Base-by-base conservation (phyloP, 2,113 vertebrate species). In the Hippocampus comes region DNA sequence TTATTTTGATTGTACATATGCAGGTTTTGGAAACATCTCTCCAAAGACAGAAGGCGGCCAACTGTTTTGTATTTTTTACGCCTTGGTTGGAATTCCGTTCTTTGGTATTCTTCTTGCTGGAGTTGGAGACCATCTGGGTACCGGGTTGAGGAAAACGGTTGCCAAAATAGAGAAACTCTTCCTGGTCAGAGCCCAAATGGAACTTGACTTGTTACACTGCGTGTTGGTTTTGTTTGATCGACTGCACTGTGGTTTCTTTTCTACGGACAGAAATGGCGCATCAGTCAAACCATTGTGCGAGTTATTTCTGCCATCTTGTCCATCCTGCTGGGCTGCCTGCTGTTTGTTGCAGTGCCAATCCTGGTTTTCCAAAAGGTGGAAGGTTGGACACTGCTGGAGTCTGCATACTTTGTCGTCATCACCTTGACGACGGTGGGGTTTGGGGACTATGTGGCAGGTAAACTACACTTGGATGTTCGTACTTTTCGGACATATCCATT, bases 391-490 rank as follows among this genome's bases (percentile, higher is more conserved):
- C 70, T 94, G 2, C 85, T 96, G 67, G 94, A 97, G 73, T 93
- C 95, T 0, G 85, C 94, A 77, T 97, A 96, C 84, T 97, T 95
- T 65, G 95, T 97, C 61, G 91, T 97, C 55, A 94, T 96, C 87
- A 96, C 95, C 0, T 88, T 97, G 75, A 97, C 95, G 55, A 97
- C 95, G 0, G 94, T 96, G 66, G 95, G 95, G 9, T 96, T 97
- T 67, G 95, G 95, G 6, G 95, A 97, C 82, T 96, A 94, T 64
- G 95, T 96, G 72, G 94, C 95, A 86, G 95, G 95, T 96, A 87
- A 46, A 63, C 3, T 17, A 17, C n/a, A 21, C 38, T 2, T 3
- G 10, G 6, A 7, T 21, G 2, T 9, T 17, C 2, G 10, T 18
- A 42, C 5, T 61, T 17, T 34, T 1, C 12, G 56, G 2, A 2